phyloP scores from a whole-genome alignment of 1,140 invertebrate genomes.

The Drosophila virilis region DNA sequence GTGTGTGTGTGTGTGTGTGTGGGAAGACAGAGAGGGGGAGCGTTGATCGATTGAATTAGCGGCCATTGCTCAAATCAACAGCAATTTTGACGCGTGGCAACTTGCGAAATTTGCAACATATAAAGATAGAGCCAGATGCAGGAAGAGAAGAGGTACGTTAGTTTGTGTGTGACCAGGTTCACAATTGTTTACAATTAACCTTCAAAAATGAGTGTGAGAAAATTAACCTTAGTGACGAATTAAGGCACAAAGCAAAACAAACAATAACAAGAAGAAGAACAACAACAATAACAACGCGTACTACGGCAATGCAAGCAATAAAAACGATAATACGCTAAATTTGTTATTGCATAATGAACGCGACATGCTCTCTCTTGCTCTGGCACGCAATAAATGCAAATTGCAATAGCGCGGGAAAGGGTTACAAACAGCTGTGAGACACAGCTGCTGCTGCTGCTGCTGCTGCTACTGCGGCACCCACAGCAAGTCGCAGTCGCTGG shows the following conservation, averaged over 20 bases:
- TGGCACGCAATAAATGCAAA: constrained; percentile 56
- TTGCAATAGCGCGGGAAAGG: constrained; percentile 47
- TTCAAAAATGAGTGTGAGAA: constrained; percentile 76
- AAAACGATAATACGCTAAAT: constrained; percentile 68
- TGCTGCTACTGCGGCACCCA: constrained; percentile 12
- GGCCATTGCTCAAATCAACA: constrained; percentile 44
- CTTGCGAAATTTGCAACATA: constrained; percentile 26
- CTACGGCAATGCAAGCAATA: constrained; percentile 40
- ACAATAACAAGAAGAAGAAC: constrained; percentile 26
- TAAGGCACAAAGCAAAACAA: constrained; percentile 54
- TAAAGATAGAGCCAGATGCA: background rate
- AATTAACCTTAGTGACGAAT: constrained; percentile 76
- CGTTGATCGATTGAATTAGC: constrained; percentile 77
- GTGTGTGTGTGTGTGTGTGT: constrained; percentile 31
- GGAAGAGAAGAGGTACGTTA: background rate
- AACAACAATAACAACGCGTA: constrained; percentile 43
- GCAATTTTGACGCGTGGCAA: constrained; percentile 32
- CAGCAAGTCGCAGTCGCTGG: constrained; percentile 34
- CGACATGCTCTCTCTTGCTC: constrained; percentile 31
- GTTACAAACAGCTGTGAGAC: constrained; percentile 57
- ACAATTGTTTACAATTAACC: constrained; percentile 64
- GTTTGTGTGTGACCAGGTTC: constrained; percentile 20
- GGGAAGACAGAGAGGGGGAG: no score
- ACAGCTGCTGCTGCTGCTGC: constrained; percentile 30
- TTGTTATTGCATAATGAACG: constrained; percentile 71